These are phyloP conservation scores for Canis aureus DNA, from an alignment of 2,113 vertebrate species.

Conservation along the genomic window DNA sequence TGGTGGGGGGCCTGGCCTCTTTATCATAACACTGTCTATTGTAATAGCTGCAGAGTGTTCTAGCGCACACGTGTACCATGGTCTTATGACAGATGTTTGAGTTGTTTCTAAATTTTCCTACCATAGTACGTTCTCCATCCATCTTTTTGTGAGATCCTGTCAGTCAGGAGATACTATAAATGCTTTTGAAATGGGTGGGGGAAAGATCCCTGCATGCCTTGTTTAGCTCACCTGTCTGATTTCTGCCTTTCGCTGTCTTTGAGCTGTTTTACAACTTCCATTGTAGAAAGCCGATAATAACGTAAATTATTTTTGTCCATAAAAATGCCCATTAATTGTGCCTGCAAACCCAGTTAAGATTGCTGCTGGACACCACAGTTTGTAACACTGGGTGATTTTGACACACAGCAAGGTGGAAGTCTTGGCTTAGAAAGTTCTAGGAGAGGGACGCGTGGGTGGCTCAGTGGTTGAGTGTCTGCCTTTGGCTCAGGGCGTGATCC, in stretches of 20 bases:
- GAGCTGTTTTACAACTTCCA: not conserved
- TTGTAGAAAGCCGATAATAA: not conserved
- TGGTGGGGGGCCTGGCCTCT: not conserved
- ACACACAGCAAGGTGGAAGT: not conserved
- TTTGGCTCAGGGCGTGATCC: too few species aligned
- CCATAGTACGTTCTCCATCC: not conserved
- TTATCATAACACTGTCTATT: not conserved
- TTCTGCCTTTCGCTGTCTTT: not conserved
- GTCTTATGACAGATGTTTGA: not conserved
- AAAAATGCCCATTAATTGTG: not conserved
- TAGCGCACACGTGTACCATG: not conserved
- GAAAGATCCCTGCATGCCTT: not conserved
- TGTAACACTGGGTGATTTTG: not conserved
- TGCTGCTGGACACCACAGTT: rapidly evolving
- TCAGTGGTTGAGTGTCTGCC: too few species aligned
- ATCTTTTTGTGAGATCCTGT: slow-evolving; percentile 15
- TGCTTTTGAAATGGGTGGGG: slow-evolving; percentile 10
- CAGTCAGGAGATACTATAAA: not conserved
- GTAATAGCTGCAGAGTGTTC: not conserved
- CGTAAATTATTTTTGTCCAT: not conserved
- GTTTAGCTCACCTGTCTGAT: not conserved
- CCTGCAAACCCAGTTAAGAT: not conserved
- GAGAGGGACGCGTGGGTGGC: too few species aligned
- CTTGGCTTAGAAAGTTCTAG: not conserved
- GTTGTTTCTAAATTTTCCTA: not conserved